Evolutionary conservation across 1,140 invertebrate genomes (phyloP).

Genomic region (Halesus radiatus): DNA sequence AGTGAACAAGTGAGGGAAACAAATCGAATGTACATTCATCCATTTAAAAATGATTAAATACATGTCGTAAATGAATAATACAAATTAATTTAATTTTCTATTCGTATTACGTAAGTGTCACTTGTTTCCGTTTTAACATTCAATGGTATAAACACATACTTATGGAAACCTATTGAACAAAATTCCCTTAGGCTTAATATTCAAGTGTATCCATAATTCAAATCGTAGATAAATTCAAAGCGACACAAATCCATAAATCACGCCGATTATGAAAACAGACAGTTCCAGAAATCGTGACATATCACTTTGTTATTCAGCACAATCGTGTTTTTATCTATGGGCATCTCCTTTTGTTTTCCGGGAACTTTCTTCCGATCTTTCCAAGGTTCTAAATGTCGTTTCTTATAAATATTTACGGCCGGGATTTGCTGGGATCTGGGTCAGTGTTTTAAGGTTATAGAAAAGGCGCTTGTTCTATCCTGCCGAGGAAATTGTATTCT

Average conservation of each 20-base stretch:
- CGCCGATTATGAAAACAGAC: neutral
- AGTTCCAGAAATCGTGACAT: neutral
- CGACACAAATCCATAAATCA: neutral
- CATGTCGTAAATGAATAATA: too few relatives aligned
- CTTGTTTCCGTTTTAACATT: too few relatives aligned
- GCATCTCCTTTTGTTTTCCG: slow-evolving; percentile 6
- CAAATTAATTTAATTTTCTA: too few relatives aligned
- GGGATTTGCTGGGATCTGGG: neutral
- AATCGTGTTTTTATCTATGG: slow-evolving; percentile 7
- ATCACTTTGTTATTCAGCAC: neutral
- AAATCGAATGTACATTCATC: too few relatives aligned
- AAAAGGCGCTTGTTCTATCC: neutral
- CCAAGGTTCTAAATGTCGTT: slow-evolving; percentile 22
- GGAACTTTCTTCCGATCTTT: neutral
- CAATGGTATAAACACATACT: too few relatives aligned
- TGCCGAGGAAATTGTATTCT: too few relatives aligned
- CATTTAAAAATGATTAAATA: too few relatives aligned
- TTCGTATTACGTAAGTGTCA: too few relatives aligned
- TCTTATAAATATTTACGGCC: slow-evolving; percentile 2
- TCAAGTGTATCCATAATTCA: too few relatives aligned
- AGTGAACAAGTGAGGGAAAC: too few relatives aligned
- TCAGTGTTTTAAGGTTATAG: neutral
- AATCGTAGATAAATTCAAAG: neutral
- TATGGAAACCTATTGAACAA: too few relatives aligned
- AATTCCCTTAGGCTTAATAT: too few relatives aligned